Evolutionary conservation across 2,888 invertebrate species (phyloP), one percentile per base, ranked within the genome.

Genomic region (Mongoloraphidia duomilia): DNA sequence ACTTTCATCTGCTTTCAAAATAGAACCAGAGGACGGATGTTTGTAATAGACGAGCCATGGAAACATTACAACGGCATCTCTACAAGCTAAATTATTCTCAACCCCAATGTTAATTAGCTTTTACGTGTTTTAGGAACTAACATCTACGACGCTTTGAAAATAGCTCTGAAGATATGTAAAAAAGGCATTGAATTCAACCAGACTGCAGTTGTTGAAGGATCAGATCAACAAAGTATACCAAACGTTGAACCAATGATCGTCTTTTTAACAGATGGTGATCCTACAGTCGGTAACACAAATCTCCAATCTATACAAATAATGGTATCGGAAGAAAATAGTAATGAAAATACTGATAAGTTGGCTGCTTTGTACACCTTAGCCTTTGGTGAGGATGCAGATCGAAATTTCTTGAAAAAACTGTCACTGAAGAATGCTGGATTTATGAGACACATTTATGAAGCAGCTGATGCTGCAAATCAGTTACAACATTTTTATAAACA

Each of bases 341-440:
- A 70, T 12, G 56, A 60, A 6, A 26, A 6, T 26, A 26, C 26
- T 26, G 26, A 26, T 6, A 61, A 65, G 55, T 71, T 70, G 55
- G 69, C 73, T 17, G 66, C 79, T 8, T 74, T 84, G 49, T 83
- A 77, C 61, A 75, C 78, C 1, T 68, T 86, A 40, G 82, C 80
- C n/a, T 83, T 85, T 59, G 84, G 84, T 2, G 73, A 74, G 50
- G 79, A 77, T 50, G 81, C 82, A 0, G 80, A 84, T 62, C 74
- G 77, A 56, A 65, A 71, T 26, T 80, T 84, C 63, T 64, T 86
- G 17, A 76, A 79, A 58, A 77, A 76, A 60, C 60, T 85, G 42
- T 76, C 84, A 0, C 66, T 77, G 13, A 73, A 76, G 51, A 83
- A 82, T 65, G 70, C 70, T 35, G 85, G 82, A 5, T 79, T 82